Evolutionary conservation across 2,888 invertebrate species (phyloP).

Genomic region (Coenonympha glycerion): DNA sequence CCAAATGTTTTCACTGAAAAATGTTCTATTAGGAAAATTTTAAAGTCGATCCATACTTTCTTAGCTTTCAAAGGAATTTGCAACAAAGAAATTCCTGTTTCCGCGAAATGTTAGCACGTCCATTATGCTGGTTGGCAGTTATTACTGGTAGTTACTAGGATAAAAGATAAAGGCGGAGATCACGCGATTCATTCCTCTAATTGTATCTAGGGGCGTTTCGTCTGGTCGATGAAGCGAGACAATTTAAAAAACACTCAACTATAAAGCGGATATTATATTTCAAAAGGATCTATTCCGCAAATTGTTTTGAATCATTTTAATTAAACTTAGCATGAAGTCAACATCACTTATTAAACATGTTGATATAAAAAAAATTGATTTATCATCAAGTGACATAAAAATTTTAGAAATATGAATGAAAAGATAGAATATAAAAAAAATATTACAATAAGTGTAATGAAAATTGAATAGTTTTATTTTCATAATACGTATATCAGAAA

Average conservation of each 20-base stretch:
- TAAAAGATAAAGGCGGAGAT: conserved; percentile 52
- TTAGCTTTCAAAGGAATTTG: conserved; percentile 31
- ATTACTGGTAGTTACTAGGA: conserved; percentile 48
- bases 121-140: conserved; percentile 49
- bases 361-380: too few relatives aligned
- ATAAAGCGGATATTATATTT: conserved; percentile 27
- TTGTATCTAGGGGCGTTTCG: conserved; percentile 46
- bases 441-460: too few relatives aligned
- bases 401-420: too few relatives aligned
- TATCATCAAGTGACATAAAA: too few relatives aligned
- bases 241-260: conserved; percentile 29
- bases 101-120: conserved; percentile 40
- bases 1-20: conserved; percentile 17
- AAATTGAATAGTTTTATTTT: not conserved
- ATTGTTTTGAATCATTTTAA: conserved; percentile 18
- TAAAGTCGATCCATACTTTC: conserved; percentile 18
- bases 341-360: not conserved
- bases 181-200: conserved; percentile 63
- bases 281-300: conserved; percentile 18
- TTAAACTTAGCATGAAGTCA: conserved; percentile 12
- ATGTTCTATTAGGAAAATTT: conserved; percentile 13
- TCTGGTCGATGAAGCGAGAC: conserved; percentile 32
- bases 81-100: conserved; percentile 46
- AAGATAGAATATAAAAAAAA: too few relatives aligned
- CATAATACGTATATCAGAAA: not conserved